phyloP scores from a whole-genome alignment of 2,797 vertebrate species.

The Ataeniobius toweri region DNA sequence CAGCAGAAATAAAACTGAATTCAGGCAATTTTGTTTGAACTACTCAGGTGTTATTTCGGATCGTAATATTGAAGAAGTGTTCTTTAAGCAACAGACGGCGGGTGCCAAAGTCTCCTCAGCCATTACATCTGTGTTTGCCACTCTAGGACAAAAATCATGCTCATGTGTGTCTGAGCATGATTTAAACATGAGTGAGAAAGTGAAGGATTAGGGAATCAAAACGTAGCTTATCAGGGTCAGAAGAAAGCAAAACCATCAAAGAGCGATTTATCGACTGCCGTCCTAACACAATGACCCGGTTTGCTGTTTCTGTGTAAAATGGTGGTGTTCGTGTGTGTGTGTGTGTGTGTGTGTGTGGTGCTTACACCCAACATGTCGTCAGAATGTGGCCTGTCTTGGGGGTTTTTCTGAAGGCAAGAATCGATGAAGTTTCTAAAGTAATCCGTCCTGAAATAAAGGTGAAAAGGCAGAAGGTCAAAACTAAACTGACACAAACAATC shows the following conservation, averaged over 20 bases:
- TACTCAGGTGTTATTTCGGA: conserved; percentile 2
- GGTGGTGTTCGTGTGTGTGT: background rate
- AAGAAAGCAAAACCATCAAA: conserved; percentile 48
- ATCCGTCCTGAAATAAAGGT: conserved; percentile 88
- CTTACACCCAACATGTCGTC: conserved; percentile 97
- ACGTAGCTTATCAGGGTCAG: conserved; percentile 55
- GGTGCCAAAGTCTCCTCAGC: conserved; percentile 50
- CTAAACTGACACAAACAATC: background rate
- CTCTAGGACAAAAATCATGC: conserved; percentile 18
- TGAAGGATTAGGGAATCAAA: conserved; percentile 65
- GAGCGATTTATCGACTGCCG: conserved; percentile 51
- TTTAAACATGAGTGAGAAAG: conserved; percentile 39
- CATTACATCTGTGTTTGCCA: conserved; percentile 48
- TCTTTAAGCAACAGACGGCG: conserved; percentile 33
- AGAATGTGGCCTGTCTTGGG: conserved; percentile 97
- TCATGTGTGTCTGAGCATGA: conserved; percentile 18
- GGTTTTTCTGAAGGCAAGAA: conserved; percentile 99
- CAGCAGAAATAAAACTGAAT: background rate
- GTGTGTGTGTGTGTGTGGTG: conserved; percentile 9
- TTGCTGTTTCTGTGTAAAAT: background rate
- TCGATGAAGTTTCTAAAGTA: conserved; percentile 99
- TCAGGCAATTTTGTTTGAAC: conserved; percentile 3
- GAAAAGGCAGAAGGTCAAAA: conserved; percentile 21
- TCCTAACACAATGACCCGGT: conserved; percentile 50
- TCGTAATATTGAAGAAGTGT: conserved; percentile 15